A percentile compares a stretch with the other conserved stretches of the same genome.
These are phyloP conservation scores for Odontocerum albicorne DNA, from an alignment of 2,888 invertebrate genomes.

Conservation along the genomic window DNA sequence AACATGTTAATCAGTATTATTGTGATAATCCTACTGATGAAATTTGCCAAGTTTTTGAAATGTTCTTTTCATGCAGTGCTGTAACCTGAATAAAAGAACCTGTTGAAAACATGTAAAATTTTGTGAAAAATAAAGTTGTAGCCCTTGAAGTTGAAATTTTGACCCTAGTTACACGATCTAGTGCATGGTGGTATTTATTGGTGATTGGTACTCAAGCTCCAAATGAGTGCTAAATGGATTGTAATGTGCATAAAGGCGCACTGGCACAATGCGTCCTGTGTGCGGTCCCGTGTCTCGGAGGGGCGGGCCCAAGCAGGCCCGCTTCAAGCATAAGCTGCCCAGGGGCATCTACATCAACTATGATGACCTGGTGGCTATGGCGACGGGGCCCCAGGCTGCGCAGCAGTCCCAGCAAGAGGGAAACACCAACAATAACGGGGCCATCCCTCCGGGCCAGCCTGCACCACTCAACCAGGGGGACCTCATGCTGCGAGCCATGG, in stretches of 20 bases:
- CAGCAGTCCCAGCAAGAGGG: constrained; percentile 43
- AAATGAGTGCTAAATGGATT: too few species aligned
- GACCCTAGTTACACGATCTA: too few species aligned
- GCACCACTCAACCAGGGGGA: constrained; percentile 68
- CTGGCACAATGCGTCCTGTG: constrained; percentile 77
- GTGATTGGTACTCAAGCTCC: too few species aligned
- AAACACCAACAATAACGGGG: constrained; percentile 2
- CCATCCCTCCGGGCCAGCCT: constrained; percentile 45
- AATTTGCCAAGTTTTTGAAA: too few species aligned
- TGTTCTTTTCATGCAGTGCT: too few species aligned
- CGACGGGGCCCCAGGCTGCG: constrained; percentile 70
- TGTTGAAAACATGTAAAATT: too few species aligned
- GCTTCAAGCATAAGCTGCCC: constrained; percentile 84
- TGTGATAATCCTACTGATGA: too few species aligned
- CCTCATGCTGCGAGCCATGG: constrained; percentile 87
- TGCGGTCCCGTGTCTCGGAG: constrained; percentile 67
- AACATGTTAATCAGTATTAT: too few species aligned
- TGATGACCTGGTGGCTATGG: constrained; percentile 93
- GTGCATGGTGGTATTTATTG: too few species aligned
- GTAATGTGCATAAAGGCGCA: constrained; percentile 60
- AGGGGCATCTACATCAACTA: constrained; percentile 97
- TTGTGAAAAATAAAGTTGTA: too few species aligned
- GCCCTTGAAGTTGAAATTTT: too few species aligned
- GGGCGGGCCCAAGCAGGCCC: constrained; percentile 57
- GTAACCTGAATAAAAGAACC: too few species aligned